Evolutionary conservation across 2,797 vertebrate genomes (phyloP).

Genomic region (Prionace glauca): DNA sequence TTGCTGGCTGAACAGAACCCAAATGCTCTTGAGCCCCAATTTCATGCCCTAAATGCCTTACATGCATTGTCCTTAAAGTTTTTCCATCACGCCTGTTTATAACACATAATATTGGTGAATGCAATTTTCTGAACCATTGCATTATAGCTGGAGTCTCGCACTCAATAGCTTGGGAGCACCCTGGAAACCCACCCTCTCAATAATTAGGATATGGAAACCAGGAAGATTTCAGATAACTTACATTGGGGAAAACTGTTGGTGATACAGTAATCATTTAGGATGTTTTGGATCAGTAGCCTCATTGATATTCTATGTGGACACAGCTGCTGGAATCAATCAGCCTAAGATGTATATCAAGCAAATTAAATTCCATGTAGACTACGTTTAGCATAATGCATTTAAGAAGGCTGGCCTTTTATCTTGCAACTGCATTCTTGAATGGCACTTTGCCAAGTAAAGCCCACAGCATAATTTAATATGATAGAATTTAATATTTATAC

Average conservation of each 20-base stretch:
- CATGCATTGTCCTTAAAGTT: no score
- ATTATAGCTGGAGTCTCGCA: no score
- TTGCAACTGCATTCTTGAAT: background rate
- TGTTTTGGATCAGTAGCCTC: background rate
- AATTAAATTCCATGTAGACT: slow-evolving; percentile 18
- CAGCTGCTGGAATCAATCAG: background rate
- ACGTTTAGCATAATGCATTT: background rate
- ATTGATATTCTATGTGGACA: background rate
- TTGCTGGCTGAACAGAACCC: no score
- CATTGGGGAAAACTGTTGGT: background rate
- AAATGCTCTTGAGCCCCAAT: no score
- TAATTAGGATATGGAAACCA: background rate
- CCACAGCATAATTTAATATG: background rate
- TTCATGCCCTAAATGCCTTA: no score
- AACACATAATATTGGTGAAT: no score
- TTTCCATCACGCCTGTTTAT: no score
- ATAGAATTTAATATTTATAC: background rate
- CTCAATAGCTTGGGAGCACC: no score
- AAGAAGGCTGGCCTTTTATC: background rate
- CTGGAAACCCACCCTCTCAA: no score
- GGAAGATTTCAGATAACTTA: background rate
- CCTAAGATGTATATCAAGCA: background rate
- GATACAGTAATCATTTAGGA: background rate
- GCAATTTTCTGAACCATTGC: no score
- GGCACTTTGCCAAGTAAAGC: slow-evolving; percentile 24